phyloP scores from a whole-genome alignment of 2,113 vertebrate genomes.

The Odontesthes bonariensis region DNA sequence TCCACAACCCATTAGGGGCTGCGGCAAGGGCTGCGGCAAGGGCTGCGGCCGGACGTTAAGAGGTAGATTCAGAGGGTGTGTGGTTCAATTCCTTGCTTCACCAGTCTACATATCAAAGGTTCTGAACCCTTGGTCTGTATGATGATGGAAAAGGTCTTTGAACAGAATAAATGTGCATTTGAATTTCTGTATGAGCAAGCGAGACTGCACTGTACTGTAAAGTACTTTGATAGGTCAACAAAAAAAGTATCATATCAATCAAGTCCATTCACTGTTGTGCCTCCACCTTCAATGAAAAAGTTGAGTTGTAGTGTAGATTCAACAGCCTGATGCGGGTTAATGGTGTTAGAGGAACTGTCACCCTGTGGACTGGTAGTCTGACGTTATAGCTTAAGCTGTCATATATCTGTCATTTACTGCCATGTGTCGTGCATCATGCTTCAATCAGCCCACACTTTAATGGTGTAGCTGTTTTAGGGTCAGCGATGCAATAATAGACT shows the following conservation, averaged over 20 bases:
- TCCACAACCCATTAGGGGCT: background rate
- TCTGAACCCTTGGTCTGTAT: background rate
- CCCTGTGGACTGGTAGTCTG: background rate
- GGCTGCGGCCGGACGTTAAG: background rate
- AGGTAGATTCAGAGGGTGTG: background rate
- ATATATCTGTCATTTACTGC: background rate
- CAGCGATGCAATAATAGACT: background rate
- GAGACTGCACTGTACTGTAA: background rate
- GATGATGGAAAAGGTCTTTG: background rate
- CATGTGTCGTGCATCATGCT: conserved; percentile 6
- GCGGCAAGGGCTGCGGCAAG: background rate
- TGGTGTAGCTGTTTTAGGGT: background rate
- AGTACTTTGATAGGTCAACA: background rate
- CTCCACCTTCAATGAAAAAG: background rate
- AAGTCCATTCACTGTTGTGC: background rate
- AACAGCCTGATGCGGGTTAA: background rate
- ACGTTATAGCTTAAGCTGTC: background rate
- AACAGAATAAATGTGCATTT: background rate
- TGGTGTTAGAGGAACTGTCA: background rate
- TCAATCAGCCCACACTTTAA: background rate
- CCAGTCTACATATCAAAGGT: background rate
- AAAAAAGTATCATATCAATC: background rate
- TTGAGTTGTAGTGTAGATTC: background rate
- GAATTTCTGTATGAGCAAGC: no score
- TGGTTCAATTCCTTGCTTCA: background rate